Evolutionary conservation across 2,113 vertebrate species (phyloP), one percentile per base, ranked within the genome.

Genomic region (Promerops cafer): DNA sequence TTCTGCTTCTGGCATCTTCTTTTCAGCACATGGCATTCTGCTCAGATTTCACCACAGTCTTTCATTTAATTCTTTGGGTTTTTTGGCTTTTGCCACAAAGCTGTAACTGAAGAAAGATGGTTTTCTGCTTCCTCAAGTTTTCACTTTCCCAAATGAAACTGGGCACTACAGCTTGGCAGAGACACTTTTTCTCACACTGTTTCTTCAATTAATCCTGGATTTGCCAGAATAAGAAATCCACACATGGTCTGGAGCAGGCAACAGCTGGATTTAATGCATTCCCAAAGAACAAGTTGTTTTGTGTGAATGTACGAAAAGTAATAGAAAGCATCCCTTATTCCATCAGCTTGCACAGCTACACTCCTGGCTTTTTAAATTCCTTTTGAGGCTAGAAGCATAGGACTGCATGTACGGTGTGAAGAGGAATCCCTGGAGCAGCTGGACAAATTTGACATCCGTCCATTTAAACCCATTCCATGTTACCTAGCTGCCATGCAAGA

Each of bases 141-240:
- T 77, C 50, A 42, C 31, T 81, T 88, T 50, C 71, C 83, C 79
- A 90, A 83, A 66, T 12, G 24, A 85, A 90, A 65, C 26, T 2
- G 42, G 90, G 92, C 54, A 83, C 63, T 42, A 70, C 18, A 78
- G 47, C 64, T 88, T 92, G 68, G 82, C 79, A 88, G 65, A 63
- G 60, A 35, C 6, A 6, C 10, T 71, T 78, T 56, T 93, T 68
- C 75, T 93, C 83, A 60, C 30, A 47, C 42, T 3, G 17, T 66
- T 95, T 93, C 78, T 89, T 65, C 56, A 64, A 2, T 94, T 83
- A 47, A 71, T 45, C 80, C 52, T 30, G 31, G 28, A 92, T 89
- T 89, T 90, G 52, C 80, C 76, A 83, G 40, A 74, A 28, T 27
- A 92, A 92, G 44, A 90, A 90, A 80, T 66, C 54, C 71, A 83